phyloP scores from a whole-genome alignment of 2,797 vertebrate species.

The Urosaurus nigricauda region DNA sequence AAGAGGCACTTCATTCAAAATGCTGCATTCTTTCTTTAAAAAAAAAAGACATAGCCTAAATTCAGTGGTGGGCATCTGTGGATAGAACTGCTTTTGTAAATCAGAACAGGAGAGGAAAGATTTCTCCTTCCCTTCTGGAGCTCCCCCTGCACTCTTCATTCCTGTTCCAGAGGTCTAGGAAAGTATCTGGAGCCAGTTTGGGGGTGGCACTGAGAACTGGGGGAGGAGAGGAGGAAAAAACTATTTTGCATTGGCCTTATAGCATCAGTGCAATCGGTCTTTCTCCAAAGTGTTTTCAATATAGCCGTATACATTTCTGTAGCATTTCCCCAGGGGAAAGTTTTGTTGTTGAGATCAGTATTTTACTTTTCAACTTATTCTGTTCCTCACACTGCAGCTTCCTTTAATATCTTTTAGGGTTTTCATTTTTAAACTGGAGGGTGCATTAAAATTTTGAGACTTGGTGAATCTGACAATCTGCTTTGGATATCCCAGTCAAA shows the following conservation, averaged over 20 bases:
- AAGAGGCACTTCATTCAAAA: slow-evolving; percentile 14
- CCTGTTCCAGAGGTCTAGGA: too few species aligned
- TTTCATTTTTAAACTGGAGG: background rate
- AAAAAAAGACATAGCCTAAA: too few species aligned
- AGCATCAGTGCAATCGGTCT: too few species aligned
- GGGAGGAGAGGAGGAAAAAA: too few species aligned
- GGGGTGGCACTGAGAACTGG: too few species aligned
- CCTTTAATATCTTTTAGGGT: background rate
- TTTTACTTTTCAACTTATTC: background rate
- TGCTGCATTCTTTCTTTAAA: background rate
- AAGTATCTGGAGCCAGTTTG: too few species aligned
- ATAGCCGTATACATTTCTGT: background rate
- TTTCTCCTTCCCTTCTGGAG: too few species aligned
- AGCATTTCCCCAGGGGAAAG: background rate
- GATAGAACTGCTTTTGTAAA: too few species aligned
- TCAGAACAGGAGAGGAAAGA: too few species aligned
- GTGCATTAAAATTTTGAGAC: background rate
- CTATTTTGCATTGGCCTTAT: background rate
- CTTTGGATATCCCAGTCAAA: background rate
- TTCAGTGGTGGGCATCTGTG: too few species aligned
- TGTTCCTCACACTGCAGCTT: background rate
- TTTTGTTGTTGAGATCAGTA: background rate
- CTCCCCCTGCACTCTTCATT: too few species aligned
- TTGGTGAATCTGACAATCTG: background rate
- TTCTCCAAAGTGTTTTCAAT: background rate